Percentiles rank a stretch among this genome's conserved stretches.
These are phyloP conservation scores for Rhinogobius similis DNA, from an alignment of 2,113 vertebrate species.

Conservation along the genomic window DNA sequence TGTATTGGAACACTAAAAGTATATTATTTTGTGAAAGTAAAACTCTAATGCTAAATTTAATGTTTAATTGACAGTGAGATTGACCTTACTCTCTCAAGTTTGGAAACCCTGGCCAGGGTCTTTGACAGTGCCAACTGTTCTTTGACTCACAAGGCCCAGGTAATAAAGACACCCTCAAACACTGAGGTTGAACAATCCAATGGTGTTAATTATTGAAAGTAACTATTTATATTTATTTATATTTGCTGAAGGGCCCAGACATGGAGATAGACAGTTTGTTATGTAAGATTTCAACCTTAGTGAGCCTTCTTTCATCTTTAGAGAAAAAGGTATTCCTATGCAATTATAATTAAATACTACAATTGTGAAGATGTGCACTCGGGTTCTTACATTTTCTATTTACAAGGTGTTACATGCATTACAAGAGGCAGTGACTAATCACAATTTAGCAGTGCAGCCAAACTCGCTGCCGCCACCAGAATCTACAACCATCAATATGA, in stretches of 20 bases:
- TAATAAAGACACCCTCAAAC: conserved; percentile 36
- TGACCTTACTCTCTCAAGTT: conserved; percentile 80
- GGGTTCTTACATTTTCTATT: conserved; percentile 9
- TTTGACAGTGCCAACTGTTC: conserved; percentile 79
- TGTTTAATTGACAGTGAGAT: conserved; percentile 79
- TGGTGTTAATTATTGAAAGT: not conserved
- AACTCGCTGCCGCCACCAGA: conserved; percentile 35
- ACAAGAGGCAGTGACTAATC: conserved; percentile 80
- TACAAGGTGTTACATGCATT: conserved; percentile 82
- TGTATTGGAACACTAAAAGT: not conserved
- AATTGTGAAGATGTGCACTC: not conserved
- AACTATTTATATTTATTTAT: not conserved
- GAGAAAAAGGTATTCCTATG: conserved; percentile 81
- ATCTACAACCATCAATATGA: conserved; percentile 4
- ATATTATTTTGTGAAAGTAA: not conserved
- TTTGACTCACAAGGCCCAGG: conserved; percentile 72
- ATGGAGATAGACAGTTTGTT: conserved; percentile 82
- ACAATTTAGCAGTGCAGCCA: conserved; percentile 80
- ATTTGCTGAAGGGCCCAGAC: conserved; percentile 61
- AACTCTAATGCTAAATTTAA: not conserved
- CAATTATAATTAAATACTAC: not conserved
- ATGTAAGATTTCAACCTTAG: conserved; percentile 80
- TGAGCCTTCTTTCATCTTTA: conserved; percentile 81
- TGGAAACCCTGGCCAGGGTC: conserved; percentile 84
- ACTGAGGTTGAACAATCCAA: not conserved